Evolutionary conservation across 2,113 vertebrate genomes (phyloP).

Genomic region (Proteles cristata): DNA sequence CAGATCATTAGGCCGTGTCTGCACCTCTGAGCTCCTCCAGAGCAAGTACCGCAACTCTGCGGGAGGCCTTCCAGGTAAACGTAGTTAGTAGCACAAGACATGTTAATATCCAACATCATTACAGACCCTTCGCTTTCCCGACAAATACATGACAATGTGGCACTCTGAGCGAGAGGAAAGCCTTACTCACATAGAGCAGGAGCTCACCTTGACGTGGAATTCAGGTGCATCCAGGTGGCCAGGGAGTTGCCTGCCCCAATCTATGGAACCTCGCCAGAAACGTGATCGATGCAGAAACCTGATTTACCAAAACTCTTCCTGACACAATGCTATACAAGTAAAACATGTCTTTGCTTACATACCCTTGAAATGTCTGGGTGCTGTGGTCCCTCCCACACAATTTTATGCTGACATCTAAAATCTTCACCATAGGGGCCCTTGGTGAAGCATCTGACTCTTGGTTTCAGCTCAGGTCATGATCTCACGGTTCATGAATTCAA

Average conservation of each 20-base stretch:
- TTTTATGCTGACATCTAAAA: neutral
- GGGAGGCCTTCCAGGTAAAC: too few species aligned
- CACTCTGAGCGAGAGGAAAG: neutral
- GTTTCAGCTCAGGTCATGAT: too few species aligned
- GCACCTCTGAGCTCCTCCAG: neutral
- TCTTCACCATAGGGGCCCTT: neutral
- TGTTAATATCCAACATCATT: neutral
- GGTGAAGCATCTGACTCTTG: too few species aligned
- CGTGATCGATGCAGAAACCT: neutral
- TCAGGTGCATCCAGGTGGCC: neutral
- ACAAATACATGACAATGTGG: neutral
- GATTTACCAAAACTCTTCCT: neutral
- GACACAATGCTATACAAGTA: neutral
- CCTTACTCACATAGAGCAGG: neutral
- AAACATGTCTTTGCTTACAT: neutral
- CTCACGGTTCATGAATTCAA: too few species aligned
- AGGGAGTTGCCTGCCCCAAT: too few species aligned
- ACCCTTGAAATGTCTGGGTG: neutral
- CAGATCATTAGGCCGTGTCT: neutral
- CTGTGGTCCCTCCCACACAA: neutral
- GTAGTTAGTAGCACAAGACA: neutral
- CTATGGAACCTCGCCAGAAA: neutral
- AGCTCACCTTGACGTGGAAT: neutral
- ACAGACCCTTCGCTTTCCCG: neutral
- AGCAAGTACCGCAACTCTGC: neutral